Base-by-base conservation (phyloP, 2,797 vertebrate genomes). In the Chromobotia macracanthus region DNA sequence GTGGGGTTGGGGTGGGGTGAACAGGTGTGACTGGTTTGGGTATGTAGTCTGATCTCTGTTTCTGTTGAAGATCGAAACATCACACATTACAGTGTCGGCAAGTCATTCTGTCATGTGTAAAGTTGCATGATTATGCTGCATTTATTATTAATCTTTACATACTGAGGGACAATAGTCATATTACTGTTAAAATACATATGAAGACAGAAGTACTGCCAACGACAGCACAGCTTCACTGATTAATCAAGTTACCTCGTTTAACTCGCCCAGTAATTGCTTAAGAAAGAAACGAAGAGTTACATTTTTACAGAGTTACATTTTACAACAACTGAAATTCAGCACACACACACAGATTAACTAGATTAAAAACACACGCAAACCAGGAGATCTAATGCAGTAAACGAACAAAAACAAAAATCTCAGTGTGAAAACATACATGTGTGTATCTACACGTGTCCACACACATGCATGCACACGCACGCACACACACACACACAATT, bases 211-310 rank as follows among this genome's bases (percentile, higher is more conserved):
- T n/a, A n/a, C 76, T 55, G 28, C 3, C 23, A 35, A 71, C 60
- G 70, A 28, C 3, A 35, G 28, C 35, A 16, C 19, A 41, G 21
- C 53, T n/a, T n/a, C 10, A 9, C 55, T n/a, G n/a, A 55, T 50
- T 31, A 28, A 53, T 67, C 21, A 72, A 67, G 86, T 97, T 98
- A 98, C 97, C 97, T 99, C 96, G 44, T 97, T 96, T 73, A 99
- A 92, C 89, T 98, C 97, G 79, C 97, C 96, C 87, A 99, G 94
- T 90, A 99, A 93, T 92, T 96, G 96, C 97, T 99, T 91, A 89
- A 72, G 88, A 88, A 63, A 80, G 18, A 89, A 89, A 88, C 80
- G 88, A 71, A 90, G 89, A 91, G 85, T 85, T 88, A 88, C n/a
- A n/a, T n/a, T n/a, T n/a, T n/a, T n/a, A 44, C 63, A 19, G 1